phyloP scores from a whole-genome alignment of 2,797 vertebrate genomes.

The Pipistrellus nathusii region DNA sequence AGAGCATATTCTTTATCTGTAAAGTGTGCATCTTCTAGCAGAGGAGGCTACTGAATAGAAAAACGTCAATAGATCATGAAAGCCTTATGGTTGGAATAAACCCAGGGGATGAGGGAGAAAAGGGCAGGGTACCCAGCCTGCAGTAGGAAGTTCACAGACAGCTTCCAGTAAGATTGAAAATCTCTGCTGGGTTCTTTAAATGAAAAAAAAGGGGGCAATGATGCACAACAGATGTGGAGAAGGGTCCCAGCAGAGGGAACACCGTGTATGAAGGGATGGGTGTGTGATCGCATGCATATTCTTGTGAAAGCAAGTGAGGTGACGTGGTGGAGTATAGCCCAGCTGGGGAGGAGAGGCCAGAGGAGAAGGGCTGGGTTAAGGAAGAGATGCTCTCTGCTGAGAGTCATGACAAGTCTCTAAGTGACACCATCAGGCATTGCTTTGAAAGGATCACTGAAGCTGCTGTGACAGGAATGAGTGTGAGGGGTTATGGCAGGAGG shows the following conservation, averaged over 20 bases:
- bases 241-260: neutral
- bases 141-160: neutral
- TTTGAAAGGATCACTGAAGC: too few relatives aligned
- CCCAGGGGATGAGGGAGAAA: neutral
- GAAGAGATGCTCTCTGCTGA: neutral
- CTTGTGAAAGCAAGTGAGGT: neutral
- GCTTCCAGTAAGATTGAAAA: neutral
- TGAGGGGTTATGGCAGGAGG: neutral
- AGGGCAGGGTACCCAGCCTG: neutral
- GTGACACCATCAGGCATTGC: neutral
- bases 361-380: neutral
- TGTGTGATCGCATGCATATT: neutral
- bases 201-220: neutral
- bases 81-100: neutral
- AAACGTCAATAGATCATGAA: neutral
- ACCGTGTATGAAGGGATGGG: neutral
- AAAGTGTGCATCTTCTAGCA: neutral
- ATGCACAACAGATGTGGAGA: neutral
- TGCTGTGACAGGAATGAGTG: neutral
- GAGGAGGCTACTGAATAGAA: neutral
- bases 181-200: neutral
- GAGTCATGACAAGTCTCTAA: rapidly evolving
- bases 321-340: neutral
- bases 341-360: rapidly evolving
- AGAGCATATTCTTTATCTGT: neutral